Conservation (phyloP, 2,113 vertebrate genomes). For the Lophotis ruficrista region DNA sequence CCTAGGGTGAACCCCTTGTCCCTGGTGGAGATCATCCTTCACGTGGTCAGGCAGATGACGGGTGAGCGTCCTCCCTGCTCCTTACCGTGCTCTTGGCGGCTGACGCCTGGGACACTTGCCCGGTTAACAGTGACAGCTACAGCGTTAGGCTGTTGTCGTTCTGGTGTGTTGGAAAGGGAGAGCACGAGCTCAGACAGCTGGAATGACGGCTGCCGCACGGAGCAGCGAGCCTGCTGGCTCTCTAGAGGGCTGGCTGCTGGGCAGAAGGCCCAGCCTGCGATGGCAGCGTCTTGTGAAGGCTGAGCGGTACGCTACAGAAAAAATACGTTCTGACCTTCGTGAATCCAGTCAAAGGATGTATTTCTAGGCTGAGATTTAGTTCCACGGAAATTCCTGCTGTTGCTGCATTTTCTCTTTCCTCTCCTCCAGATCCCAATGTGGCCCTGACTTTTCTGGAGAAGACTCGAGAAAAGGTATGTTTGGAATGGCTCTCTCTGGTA, state of each 20-base stretch:
- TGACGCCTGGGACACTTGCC: accelerated
- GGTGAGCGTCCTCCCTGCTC: conserved; percentile 68
- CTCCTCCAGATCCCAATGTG: conserved; percentile 85
- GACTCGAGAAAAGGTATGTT: conserved; percentile 91
- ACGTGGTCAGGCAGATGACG: conserved; percentile 91
- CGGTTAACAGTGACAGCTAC: neutral
- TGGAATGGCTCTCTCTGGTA: neutral
- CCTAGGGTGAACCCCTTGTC: conserved; percentile 96
- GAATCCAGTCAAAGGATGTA: accelerated
- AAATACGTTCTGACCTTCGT: neutral
- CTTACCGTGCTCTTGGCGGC: accelerated
- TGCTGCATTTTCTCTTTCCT: neutral
- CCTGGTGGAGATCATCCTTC: conserved; percentile 94
- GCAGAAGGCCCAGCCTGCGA: accelerated
- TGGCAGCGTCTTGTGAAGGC: neutral
- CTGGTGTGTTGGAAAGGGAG: neutral
- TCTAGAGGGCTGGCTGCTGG: neutral
- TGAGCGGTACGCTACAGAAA: accelerated
- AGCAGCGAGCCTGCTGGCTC: accelerated
- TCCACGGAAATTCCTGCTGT: neutral
- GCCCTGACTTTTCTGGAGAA: conserved; percentile 96
- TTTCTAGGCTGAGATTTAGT: neutral
- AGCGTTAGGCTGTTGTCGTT: no score
- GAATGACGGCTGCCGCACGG: accelerated
- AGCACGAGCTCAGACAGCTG: accelerated